Evolutionary conservation across 2,113 vertebrate genomes (phyloP).

Genomic region (Microcebus jonahi): DNA sequence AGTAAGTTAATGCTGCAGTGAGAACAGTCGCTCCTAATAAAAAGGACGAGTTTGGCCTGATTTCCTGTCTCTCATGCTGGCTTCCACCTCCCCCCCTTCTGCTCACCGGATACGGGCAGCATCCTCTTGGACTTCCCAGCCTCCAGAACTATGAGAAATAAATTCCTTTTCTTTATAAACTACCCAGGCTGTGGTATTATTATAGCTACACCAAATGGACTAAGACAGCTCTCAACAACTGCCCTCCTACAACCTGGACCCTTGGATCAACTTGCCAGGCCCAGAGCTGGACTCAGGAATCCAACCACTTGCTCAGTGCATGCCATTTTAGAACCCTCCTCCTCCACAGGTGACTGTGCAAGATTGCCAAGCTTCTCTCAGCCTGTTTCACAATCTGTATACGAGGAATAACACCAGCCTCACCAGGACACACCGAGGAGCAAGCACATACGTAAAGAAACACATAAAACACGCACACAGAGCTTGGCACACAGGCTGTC

Average conservation of each 20-base stretch:
- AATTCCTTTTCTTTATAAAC: background rate
- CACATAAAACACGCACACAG: accelerated
- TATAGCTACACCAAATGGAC: background rate
- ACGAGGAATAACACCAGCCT: background rate
- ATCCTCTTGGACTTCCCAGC: background rate
- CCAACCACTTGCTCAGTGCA: background rate
- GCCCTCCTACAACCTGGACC: background rate
- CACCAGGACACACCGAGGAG: background rate
- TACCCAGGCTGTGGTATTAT: background rate
- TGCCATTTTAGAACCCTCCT: background rate
- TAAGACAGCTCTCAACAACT: background rate
- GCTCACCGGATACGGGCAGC: background rate
- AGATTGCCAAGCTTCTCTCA: background rate
- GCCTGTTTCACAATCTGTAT: background rate
- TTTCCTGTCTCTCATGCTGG: background rate
- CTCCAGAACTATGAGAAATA: background rate
- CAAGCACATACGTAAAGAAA: background rate
- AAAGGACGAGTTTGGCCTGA: background rate
- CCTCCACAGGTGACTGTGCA: accelerated
- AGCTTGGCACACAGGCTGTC: background rate
- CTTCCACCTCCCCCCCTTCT: background rate
- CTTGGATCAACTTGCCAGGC: background rate
- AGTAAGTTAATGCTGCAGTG: background rate
- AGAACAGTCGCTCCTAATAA: background rate
- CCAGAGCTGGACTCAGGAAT: background rate